Evolutionary conservation across 2,113 vertebrate genomes (phyloP), one percentile per base, ranked within the genome.

Genomic region (Madoqua kirkii): DNA sequence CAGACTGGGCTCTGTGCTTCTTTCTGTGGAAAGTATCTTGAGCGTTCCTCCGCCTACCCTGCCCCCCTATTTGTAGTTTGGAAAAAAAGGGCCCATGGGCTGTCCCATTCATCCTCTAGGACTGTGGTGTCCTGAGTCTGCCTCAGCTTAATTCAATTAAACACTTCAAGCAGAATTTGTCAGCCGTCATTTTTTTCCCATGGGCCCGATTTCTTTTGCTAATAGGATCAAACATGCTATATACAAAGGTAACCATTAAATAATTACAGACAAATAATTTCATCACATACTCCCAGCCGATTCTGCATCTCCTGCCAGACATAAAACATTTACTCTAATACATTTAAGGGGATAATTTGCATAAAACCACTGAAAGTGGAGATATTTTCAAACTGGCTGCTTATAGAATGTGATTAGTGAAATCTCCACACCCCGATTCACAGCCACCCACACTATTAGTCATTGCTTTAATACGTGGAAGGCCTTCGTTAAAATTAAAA

Each of bases 301-400:
- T 97, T 98, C 95, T 91, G 76, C 88, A 91, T 95, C 81, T 96
- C 93, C 82, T 96, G 93, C 85, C 91, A 98, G 76, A 95, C 92
- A 97, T 31, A 92, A 98, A 97, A 97, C 85, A 95, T 87, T 96
- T 96, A 97, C 94, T 97, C 97, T 98, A 95, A 96, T 96, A 98
- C 86, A 96, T 96, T 96, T 97, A 93, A 83, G 95, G 82, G 7
- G 36, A 94, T 62, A 78, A 97, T 98, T 97, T 97, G 88, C 94
- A 97, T 97, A 93, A 97, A 98, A 96, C 82, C 55, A 64, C 40
- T 79, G 95, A 98, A 97, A 97, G 31, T 92, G 55, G 45, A 83
- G 81, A 94, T 95, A 93, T 91, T 95, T 98, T 95, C 97, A 96
- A 97, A 97, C 88, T 67, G 88, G 93, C 55, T 95, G 96, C 91